Percentiles rank a stretch among this genome's conserved stretches.
Evolutionary conservation across 2,888 invertebrate genomes (phyloP).

Genomic region (Drosophila neotestacea): DNA sequence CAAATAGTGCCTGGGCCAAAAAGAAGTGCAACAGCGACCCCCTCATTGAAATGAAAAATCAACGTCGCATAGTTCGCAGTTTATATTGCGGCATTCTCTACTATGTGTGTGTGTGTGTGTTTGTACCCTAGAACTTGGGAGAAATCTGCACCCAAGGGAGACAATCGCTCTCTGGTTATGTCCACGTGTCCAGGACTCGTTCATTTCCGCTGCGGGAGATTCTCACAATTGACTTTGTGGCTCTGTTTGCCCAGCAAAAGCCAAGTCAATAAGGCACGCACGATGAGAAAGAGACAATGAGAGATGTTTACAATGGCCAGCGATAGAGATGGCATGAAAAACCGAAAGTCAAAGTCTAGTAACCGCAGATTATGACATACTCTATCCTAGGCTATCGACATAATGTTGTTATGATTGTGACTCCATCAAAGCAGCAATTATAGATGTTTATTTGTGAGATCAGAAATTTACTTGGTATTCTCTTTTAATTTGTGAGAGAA

Average conservation of each 20-base stretch:
- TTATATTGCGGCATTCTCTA: constrained; percentile 10
- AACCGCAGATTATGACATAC: constrained; percentile 35
- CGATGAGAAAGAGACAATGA: constrained; percentile 26
- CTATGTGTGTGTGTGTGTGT: too few relatives aligned
- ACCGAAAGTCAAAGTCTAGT: constrained; percentile 20
- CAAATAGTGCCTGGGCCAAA: constrained; percentile 19
- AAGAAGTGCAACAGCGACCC: constrained; percentile 12
- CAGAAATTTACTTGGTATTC: neutral
- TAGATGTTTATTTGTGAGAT: neutral
- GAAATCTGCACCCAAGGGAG: neutral
- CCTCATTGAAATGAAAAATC: constrained; percentile 73
- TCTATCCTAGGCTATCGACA: neutral
- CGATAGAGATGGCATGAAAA: constrained; percentile 7
- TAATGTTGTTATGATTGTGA: constrained; percentile 10
- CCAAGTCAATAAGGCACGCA: constrained; percentile 76
- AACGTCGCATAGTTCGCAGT: constrained; percentile 62
- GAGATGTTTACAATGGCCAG: constrained; percentile 20
- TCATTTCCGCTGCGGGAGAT: constrained; percentile 61
- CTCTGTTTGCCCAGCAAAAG: constrained; percentile 62
- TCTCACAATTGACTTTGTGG: constrained; percentile 75
- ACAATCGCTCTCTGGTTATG: neutral
- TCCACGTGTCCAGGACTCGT: constrained; percentile 25
- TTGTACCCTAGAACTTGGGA: neutral
- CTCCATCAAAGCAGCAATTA: neutral
- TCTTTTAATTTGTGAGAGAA: neutral